Evolutionary conservation across 2,888 invertebrate genomes (phyloP).

Genomic region (Himalopsyche japonica): DNA sequence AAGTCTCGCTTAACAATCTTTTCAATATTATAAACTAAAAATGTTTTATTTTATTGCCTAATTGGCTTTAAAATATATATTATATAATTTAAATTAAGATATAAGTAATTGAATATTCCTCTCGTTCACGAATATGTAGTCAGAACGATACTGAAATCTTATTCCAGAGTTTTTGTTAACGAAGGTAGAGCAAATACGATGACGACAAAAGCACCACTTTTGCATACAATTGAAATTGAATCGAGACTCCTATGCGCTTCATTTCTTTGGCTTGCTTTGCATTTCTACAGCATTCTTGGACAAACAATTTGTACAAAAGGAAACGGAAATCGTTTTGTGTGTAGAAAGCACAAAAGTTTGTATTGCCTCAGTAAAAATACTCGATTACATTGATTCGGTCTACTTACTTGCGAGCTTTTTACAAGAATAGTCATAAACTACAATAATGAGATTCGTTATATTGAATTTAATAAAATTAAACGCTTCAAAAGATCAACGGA

Average conservation of each 20-base stretch:
- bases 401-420: not conserved
- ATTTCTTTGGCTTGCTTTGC: not conserved
- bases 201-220: not conserved
- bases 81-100: too few species aligned
- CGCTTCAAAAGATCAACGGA: too few species aligned
- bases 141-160: not conserved
- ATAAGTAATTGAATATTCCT: too few species aligned
- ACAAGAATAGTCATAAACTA: not conserved
- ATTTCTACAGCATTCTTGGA: not conserved
- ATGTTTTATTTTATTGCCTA: too few species aligned
- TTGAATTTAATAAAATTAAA: not conserved
- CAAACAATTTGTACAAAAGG: not conserved
- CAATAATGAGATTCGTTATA: not conserved
- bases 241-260: not conserved
- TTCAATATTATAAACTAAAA: too few species aligned
- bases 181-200: not conserved
- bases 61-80: too few species aligned
- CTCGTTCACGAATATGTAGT: too few species aligned
- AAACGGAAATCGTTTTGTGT: not conserved
- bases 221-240: slow-evolving; percentile 1
- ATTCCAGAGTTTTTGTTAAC: not conserved
- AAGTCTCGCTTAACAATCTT: too few species aligned
- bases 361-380: not conserved
- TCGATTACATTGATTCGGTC: not conserved
- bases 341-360: not conserved